Evolutionary conservation across 2,888 invertebrate species (phyloP).

Genomic region (Furcula furcula): DNA sequence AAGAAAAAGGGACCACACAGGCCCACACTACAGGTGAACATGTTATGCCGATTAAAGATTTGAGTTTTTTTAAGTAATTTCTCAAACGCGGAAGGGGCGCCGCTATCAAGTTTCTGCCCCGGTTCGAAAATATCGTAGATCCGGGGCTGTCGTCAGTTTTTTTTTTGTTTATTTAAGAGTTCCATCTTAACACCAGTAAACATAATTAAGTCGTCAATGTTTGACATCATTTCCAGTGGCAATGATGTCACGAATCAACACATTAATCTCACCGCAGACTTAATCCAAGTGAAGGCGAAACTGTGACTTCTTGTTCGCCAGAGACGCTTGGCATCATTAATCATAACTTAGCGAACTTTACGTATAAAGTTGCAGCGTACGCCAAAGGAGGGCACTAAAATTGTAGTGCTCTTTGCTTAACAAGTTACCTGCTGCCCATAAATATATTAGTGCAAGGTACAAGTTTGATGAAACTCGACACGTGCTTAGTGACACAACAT

Average conservation of each 20-base stretch:
- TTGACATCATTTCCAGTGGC: too few relatives aligned
- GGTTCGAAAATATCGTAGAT: too few relatives aligned
- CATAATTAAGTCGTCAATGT: too few relatives aligned
- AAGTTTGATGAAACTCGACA: conserved; percentile 46
- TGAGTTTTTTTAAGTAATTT: too few relatives aligned
- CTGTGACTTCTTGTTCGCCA: conserved; percentile 29
- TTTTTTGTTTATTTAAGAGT: too few relatives aligned
- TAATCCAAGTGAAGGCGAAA: conserved; percentile 20
- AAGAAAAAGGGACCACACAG: too few relatives aligned
- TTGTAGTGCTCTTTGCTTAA: conserved; percentile 50
- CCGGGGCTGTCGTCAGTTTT: too few relatives aligned
- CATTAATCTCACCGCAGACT: background rate
- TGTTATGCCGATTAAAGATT: too few relatives aligned
- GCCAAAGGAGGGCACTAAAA: conserved; percentile 53
- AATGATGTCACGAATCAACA: conserved; percentile 2
- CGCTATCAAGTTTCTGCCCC: too few relatives aligned
- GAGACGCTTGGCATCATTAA: conserved; percentile 45
- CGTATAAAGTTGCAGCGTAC: conserved; percentile 49
- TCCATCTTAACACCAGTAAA: too few relatives aligned
- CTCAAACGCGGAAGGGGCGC: too few relatives aligned
- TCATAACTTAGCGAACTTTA: conserved; percentile 52
- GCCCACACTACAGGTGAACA: too few relatives aligned
- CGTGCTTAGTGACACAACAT: conserved; percentile 32
- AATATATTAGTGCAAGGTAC: conserved; percentile 50
- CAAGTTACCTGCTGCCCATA: conserved; percentile 52